Evolutionary conservation across 2,797 vertebrate genomes (phyloP).

Genomic region (Etheostoma nigrum): DNA sequence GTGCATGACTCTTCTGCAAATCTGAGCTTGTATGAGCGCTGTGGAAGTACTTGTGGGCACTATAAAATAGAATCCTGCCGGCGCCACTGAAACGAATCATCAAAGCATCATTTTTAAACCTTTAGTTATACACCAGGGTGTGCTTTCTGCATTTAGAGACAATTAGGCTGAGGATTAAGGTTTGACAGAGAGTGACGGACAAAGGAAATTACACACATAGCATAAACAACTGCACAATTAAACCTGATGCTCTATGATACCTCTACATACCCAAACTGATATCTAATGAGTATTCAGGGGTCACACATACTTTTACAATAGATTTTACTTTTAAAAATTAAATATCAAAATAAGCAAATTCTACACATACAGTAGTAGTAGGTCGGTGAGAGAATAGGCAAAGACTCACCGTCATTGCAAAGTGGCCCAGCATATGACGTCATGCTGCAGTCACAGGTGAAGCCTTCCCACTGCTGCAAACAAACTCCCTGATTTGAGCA

Average conservation of each 20-base stretch:
- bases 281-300: background rate
- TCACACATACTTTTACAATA: background rate
- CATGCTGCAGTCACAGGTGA: constrained; percentile 99
- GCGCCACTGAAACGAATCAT: no score
- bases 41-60: no score
- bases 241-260: background rate
- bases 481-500: constrained; percentile 99
- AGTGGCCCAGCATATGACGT: constrained; percentile 96
- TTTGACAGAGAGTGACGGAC: background rate
- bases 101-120: constrained; percentile 1
- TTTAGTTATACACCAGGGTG: background rate
- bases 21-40: no score
- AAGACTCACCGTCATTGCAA: constrained; percentile 96
- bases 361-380: background rate
- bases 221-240: background rate
- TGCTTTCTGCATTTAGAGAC: constrained; percentile 12
- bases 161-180: background rate
- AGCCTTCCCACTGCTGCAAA: constrained; percentile 98
- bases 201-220: no score
- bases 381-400: background rate
- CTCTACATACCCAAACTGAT: background rate
- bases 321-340: background rate
- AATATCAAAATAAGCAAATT: background rate
- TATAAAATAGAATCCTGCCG: no score
- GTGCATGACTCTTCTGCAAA: no score